These are phyloP conservation scores for Plumapathes pennacea DNA, from an alignment of 92 coral and sea anemone genomes.

Conservation along the genomic window DNA sequence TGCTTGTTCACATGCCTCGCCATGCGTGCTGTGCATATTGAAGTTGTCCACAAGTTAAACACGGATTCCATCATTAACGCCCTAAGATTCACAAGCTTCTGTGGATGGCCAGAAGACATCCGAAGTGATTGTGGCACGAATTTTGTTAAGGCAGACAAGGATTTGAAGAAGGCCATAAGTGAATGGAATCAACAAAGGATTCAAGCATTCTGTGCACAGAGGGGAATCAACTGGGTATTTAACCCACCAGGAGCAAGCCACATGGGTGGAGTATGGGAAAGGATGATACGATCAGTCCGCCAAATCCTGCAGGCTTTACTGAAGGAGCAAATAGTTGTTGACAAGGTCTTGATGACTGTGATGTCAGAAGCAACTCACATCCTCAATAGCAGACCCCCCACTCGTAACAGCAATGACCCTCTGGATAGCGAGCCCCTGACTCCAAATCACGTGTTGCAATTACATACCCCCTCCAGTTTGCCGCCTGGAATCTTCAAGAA, in stretches of 20 bases:
- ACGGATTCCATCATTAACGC: slow-evolving; percentile 7
- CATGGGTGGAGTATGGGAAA: slow-evolving; percentile 38
- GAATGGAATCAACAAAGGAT: slow-evolving; percentile 36
- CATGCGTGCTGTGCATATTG: slow-evolving; percentile 27
- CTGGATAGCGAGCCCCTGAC: slow-evolving; percentile 36
- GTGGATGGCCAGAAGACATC: slow-evolving; percentile 22
- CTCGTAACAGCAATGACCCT: slow-evolving; percentile 30
- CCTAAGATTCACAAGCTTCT: slow-evolving; percentile 10
- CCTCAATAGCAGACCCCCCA: slow-evolving; percentile 37
- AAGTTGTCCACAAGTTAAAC: background rate
- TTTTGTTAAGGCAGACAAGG: slow-evolving; percentile 35
- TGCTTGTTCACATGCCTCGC: slow-evolving; percentile 38
- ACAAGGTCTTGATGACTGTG: slow-evolving; percentile 39
- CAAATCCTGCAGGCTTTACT: slow-evolving; percentile 14
- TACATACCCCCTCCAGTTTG: slow-evolving; percentile 19
- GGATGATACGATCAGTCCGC: slow-evolving; percentile 30
- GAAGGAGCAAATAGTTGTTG: slow-evolving; percentile 41
- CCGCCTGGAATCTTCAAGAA: slow-evolving; percentile 40
- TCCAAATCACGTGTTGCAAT: slow-evolving; percentile 42
- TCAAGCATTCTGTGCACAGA: slow-evolving; percentile 10
- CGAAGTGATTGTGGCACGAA: slow-evolving; percentile 33
- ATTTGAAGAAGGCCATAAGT: slow-evolving; percentile 14
- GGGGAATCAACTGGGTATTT: slow-evolving; percentile 26
- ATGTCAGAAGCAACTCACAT: slow-evolving; percentile 31
- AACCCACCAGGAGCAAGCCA: slow-evolving; percentile 44